Evolutionary conservation across 2,797 vertebrate species (phyloP).

Genomic region (Protosalanx chinensis): DNA sequence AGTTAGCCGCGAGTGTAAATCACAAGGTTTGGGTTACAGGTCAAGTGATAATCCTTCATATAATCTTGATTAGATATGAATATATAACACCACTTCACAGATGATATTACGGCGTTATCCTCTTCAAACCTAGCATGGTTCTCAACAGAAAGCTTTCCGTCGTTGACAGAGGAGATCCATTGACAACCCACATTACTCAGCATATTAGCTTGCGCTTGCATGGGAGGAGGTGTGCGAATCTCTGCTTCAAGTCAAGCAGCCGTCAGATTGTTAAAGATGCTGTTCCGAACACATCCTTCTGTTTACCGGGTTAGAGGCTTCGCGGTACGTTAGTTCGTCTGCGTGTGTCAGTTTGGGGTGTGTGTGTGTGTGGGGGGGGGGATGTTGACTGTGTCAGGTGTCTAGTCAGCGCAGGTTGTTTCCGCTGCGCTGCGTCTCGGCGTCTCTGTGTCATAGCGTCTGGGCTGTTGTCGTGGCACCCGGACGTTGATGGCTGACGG

Average conservation of each 20-base stretch:
- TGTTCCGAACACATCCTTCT: background rate
- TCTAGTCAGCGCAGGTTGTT: background rate
- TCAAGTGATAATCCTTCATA: background rate
- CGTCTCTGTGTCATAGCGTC: background rate
- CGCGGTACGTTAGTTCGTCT: background rate
- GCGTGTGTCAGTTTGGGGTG: background rate
- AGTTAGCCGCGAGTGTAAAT: too few species aligned
- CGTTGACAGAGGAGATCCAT: background rate
- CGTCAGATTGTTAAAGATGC: background rate
- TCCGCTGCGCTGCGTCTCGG: background rate
- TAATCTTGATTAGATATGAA: background rate
- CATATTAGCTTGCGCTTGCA: background rate
- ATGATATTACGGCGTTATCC: background rate
- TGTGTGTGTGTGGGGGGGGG: background rate
- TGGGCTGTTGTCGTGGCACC: background rate
- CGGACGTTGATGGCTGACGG: constrained; percentile 1
- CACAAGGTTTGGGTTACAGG: background rate
- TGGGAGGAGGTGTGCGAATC: background rate
- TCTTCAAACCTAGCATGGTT: background rate
- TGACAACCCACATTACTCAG: background rate
- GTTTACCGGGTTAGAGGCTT: background rate
- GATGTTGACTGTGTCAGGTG: background rate
- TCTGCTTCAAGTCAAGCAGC: background rate
- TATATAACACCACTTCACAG: background rate
- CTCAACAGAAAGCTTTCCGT: too few species aligned